Percentiles rank a stretch among this genome's conserved stretches.
Evolutionary conservation across 2,797 vertebrate genomes (phyloP).

Genomic region (Heliangelus exortis): DNA sequence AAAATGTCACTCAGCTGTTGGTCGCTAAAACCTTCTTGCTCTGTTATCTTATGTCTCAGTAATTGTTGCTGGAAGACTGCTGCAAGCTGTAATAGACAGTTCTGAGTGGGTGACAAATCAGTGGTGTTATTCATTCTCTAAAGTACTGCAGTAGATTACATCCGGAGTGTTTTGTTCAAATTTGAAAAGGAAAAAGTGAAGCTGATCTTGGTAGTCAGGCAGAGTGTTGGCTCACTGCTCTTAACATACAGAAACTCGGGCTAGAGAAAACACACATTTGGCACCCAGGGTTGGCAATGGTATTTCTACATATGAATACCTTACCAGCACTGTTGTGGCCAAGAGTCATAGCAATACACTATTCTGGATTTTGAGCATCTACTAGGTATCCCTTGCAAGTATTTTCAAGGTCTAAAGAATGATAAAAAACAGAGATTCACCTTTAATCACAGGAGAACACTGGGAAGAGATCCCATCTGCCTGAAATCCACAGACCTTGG

Average conservation of each 20-base stretch:
- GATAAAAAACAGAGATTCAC: background rate
- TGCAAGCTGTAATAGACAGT: background rate
- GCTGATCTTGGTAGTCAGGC: background rate
- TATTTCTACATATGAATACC: background rate
- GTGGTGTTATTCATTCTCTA: background rate
- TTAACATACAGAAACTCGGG: background rate
- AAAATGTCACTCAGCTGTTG: background rate
- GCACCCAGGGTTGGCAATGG: background rate
- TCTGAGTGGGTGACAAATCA: background rate
- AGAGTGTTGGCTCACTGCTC: background rate
- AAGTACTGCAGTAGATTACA: background rate
- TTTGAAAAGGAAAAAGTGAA: background rate
- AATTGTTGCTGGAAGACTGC: background rate
- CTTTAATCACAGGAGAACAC: background rate
- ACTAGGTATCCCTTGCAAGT: background rate
- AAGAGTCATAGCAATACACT: background rate
- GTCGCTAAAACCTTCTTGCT: background rate
- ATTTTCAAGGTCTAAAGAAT: background rate
- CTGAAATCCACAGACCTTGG: background rate
- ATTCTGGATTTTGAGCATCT: background rate
- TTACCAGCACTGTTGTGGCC: background rate
- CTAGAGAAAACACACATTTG: background rate
- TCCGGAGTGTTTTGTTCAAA: background rate
- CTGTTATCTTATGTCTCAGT: background rate
- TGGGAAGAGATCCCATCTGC: background rate